These are phyloP conservation scores for Standfussiana lucernea DNA, from an alignment of 2,888 invertebrate genomes.

Conservation along the genomic window DNA sequence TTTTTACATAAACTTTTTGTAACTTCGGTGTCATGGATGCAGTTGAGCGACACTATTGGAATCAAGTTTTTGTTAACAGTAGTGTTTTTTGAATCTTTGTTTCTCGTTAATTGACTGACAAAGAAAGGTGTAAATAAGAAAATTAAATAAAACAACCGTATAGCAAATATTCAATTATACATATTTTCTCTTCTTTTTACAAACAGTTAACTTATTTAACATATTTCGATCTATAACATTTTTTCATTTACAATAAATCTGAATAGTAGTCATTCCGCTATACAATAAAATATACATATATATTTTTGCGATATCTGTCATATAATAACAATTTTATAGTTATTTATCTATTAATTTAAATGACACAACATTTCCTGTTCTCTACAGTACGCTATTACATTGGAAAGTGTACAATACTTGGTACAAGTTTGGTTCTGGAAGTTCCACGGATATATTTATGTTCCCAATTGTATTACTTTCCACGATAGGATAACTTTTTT, in stretches of 20 bases:
- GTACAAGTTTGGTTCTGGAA: constrained; percentile 66
- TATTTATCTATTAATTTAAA: constrained; percentile 86
- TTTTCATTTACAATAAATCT: constrained; percentile 88
- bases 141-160: constrained; percentile 80
- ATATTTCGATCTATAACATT: constrained; percentile 89
- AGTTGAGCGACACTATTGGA: not conserved
- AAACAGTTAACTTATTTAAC: constrained; percentile 90
- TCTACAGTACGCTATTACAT: constrained; percentile 78
- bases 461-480: constrained; percentile 64
- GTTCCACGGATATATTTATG: constrained; percentile 58
- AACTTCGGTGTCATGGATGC: not conserved
- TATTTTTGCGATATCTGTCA: constrained; percentile 87
- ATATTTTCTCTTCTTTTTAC: constrained; percentile 90
- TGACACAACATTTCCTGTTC: constrained; percentile 88
- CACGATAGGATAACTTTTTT: constrained; percentile 51
- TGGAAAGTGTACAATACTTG: constrained; percentile 75
- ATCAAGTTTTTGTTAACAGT: not conserved
- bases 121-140: not conserved
- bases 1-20: constrained; percentile 17
- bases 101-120: not conserved
- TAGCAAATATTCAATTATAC: constrained; percentile 90
- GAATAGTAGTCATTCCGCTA: constrained; percentile 89
- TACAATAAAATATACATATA: constrained; percentile 90
- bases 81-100: not conserved
- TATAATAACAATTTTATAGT: constrained; percentile 86